Evolutionary conservation across 1,140 invertebrate genomes (phyloP).

Genomic region (Dufourea novaeangliae): DNA sequence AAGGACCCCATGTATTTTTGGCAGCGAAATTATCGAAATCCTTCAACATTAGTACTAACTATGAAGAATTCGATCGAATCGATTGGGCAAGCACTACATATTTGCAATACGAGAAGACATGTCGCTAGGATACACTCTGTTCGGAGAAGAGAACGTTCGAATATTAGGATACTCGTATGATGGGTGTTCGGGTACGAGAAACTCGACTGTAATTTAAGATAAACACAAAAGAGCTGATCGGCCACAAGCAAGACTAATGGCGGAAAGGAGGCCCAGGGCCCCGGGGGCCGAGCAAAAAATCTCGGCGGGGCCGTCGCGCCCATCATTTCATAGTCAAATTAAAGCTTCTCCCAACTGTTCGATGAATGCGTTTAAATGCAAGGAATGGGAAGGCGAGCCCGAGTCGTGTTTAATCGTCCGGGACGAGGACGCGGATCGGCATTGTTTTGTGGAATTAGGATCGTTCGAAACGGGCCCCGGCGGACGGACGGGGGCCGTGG

Average conservation of each 20-base stretch:
- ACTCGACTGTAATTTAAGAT: too few relatives aligned
- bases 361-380: conserved; percentile 39
- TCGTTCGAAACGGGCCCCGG: conserved; percentile 60
- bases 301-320: neutral
- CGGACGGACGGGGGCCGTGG: conserved; percentile 24
- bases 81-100: too few relatives aligned
- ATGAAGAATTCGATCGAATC: too few relatives aligned
- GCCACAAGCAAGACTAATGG: neutral
- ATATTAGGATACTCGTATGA: too few relatives aligned
- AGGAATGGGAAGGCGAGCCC: conserved; percentile 30
- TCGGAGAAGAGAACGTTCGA: too few relatives aligned
- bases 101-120: too few relatives aligned
- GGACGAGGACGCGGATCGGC: conserved; percentile 61
- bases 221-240: neutral
- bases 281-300: conserved; percentile 21
- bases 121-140: too few relatives aligned
- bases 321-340: conserved; percentile 44
- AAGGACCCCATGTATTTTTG: too few relatives aligned
- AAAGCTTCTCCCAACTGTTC: conserved; percentile 35
- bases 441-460: conserved; percentile 76
- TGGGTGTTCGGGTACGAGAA: too few relatives aligned
- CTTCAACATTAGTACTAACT: too few relatives aligned
- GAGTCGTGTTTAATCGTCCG: conserved; percentile 67
- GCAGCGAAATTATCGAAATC: too few relatives aligned
- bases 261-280: neutral